Base-by-base conservation (phyloP, 2,797 vertebrate species). In the Muscicapa striata region DNA sequence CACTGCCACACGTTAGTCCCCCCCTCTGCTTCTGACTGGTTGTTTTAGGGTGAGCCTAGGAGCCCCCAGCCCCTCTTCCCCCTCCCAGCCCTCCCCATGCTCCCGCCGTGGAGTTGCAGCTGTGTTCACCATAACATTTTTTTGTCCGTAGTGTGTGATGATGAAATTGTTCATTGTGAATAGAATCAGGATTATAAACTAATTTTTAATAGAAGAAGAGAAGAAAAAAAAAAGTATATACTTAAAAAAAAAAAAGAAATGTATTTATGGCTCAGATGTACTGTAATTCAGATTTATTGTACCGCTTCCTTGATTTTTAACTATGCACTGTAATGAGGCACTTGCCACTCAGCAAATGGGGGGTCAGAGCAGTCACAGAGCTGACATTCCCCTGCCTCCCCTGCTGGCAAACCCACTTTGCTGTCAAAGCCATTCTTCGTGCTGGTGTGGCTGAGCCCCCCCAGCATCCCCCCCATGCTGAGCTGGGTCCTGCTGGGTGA, bases 251-350 rank as follows among this genome's bases (percentile, higher is more conserved):
- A 82, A 95, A 97, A 95, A 84, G 52, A 89, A 59, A 82, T 94
- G 98, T 98, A 98, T 98, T 98, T 98, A 98, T 98, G 98, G 98
- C 98, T 98, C 98, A 98, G 97, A 98, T 96, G 98, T 98, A 91
- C 98, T 98, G 98, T 98, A 98, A 98, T 98, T 98, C 97, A 97
- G 99, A 98, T 99, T 98, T 97, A 97, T 98, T 95, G 97, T 98
- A 97, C 96, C 58, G 99, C 99, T 99, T 99, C 99, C 99, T 99
- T 99, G 98, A 98, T 99, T 99, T 97, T 99, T 98, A 99, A 99
- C 99, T 99, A 99, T 99, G 99, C 99, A 99, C 99, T 99, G 98
- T 99, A 98, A 96, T 98, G 98, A 99, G 98, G 98, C 98, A 98
- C 97, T 98, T 97, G 98, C 97, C 97, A 97, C 95, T 97, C 95